Conservation (phyloP, 2,888 invertebrate species). For the Cephus pulcher region DNA sequence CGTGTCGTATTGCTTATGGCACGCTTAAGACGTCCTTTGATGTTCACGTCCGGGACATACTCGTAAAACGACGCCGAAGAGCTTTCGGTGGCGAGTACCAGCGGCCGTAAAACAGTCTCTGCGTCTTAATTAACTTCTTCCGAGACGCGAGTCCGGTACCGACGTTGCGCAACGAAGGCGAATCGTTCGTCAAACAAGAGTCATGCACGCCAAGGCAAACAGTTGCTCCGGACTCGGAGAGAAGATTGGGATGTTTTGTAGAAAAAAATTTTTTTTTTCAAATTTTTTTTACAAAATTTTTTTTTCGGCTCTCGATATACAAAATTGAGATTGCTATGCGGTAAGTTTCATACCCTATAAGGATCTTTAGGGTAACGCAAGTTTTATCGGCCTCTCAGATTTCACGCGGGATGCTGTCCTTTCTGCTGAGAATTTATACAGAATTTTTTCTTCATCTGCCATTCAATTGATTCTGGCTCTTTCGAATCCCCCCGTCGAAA, state of each 20-base stretch:
- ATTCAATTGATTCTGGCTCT: not conserved
- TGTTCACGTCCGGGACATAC: not conserved
- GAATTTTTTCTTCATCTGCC: not conserved
- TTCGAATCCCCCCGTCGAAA: not conserved
- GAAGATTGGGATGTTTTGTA: not conserved
- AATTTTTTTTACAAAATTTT: not conserved
- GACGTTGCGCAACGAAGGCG: not conserved
- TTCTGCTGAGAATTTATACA: not conserved
- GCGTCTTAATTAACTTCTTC: not conserved
- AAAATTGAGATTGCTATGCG: not conserved
- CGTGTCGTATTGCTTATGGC: not conserved
- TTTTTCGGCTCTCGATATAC: accelerated
- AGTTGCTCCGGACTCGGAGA: not conserved
- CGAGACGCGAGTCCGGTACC: not conserved
- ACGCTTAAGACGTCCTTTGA: not conserved
- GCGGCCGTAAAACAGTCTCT: not conserved
- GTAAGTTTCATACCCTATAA: too few species aligned
- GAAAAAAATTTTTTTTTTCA: too few species aligned
- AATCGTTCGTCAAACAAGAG: not conserved
- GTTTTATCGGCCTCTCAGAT: not conserved
- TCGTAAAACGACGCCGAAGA: not conserved
- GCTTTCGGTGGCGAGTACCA: not conserved
- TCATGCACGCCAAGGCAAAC: not conserved
- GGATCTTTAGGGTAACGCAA: not conserved
- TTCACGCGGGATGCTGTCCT: not conserved